Conservation (phyloP, 2,797 vertebrate species). For the Lepilemur ruficaudatus region DNA sequence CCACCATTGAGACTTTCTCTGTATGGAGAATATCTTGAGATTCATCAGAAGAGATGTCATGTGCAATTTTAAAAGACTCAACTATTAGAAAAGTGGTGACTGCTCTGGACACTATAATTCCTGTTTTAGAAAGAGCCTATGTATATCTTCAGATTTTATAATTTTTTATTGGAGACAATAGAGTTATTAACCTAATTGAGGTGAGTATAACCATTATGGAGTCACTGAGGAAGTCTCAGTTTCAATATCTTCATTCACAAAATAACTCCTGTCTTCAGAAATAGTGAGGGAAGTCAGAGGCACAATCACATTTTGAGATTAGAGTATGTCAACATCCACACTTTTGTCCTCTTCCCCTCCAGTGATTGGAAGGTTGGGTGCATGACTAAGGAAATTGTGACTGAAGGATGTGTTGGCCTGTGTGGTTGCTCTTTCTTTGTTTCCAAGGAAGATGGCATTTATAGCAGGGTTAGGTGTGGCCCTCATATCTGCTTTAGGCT, state of each 20-base stretch:
- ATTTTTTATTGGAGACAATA: slow-evolving; percentile 13
- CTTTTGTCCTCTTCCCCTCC: background rate
- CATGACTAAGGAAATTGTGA: background rate
- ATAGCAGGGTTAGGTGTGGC: background rate
- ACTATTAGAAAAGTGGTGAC: background rate
- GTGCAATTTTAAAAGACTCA: slow-evolving; percentile 29
- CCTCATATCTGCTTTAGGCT: background rate
- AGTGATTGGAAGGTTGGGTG: background rate
- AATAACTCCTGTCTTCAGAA: slow-evolving; percentile 7
- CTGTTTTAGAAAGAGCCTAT: background rate
- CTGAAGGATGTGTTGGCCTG: background rate
- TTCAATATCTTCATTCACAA: slow-evolving; percentile 12
- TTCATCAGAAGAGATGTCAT: background rate
- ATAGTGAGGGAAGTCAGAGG: background rate
- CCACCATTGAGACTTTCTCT: background rate
- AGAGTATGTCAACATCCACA: background rate
- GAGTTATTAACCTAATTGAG: background rate
- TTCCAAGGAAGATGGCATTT: background rate
- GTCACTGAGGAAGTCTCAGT: background rate
- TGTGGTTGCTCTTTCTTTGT: background rate
- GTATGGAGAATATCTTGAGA: background rate
- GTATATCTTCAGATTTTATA: background rate
- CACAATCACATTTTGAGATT: background rate
- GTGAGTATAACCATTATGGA: background rate
- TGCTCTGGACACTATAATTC: background rate